Percentiles rank a stretch among this genome's conserved stretches.
phyloP scores from a whole-genome alignment of 1,140 invertebrate genomes.

The Diorhabda sublineata region DNA sequence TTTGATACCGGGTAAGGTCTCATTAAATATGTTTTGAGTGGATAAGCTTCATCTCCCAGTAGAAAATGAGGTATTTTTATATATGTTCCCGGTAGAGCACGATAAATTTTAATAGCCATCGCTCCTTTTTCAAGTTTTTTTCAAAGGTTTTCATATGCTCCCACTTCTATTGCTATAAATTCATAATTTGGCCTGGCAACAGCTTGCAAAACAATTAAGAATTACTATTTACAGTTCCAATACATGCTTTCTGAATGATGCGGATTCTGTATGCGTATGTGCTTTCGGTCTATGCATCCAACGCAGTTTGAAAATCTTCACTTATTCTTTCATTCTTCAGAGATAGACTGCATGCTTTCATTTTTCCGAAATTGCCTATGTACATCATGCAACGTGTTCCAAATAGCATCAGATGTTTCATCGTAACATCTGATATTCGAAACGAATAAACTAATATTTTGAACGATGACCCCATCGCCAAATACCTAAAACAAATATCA shows the following conservation, averaged over 20 bases:
- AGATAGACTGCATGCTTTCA: conserved; percentile 40
- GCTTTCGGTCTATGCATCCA: conserved; percentile 36
- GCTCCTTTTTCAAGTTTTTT: conserved; percentile 12
- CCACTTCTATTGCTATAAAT: conserved; percentile 47
- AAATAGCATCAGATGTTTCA: conserved; percentile 41
- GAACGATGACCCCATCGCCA: no score
- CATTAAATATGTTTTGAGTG: conserved; percentile 24
- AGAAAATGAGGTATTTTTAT: conserved; percentile 24
- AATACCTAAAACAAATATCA: no score
- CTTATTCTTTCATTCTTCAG: conserved; percentile 34
- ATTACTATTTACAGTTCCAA: conserved; percentile 45
- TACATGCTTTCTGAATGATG: conserved; percentile 35
- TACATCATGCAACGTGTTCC: conserved; percentile 34
- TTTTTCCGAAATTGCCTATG: conserved; percentile 34
- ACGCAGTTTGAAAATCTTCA: conserved; percentile 45
- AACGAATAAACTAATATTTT: conserved; percentile 5
- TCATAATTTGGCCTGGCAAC: conserved; percentile 45
- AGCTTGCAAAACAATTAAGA: conserved; percentile 45
- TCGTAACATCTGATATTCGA: conserved; percentile 26
- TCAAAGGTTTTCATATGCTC: conserved; percentile 38
- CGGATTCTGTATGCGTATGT: conserved; percentile 42
- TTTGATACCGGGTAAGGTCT: conserved; percentile 13
- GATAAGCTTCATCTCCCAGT: conserved; percentile 26
- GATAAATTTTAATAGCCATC: conserved; percentile 7
- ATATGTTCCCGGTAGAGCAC: conserved; percentile 17